Conservation (phyloP, 2,797 vertebrate species). For the Catamblyrhynchus diadema region DNA sequence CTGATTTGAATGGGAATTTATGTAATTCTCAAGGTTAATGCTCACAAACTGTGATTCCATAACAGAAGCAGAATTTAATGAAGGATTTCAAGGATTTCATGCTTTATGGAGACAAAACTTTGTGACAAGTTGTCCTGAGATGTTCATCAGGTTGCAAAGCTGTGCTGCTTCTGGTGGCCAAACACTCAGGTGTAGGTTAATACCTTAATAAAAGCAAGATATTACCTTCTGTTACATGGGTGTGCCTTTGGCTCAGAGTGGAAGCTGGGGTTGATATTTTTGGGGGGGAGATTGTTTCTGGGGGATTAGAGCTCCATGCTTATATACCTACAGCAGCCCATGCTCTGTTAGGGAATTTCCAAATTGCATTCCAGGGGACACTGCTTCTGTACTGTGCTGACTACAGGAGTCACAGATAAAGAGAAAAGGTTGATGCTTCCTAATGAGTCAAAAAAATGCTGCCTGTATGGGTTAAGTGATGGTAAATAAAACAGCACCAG, state of each 20-base stretch:
- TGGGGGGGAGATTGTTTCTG: neutral
- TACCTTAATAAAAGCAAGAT: neutral
- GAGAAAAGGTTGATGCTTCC: neutral
- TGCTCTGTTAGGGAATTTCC: neutral
- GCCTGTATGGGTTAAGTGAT: neutral
- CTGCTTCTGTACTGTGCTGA: neutral
- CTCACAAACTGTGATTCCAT: neutral
- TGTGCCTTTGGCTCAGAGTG: neutral
- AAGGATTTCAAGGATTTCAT: neutral
- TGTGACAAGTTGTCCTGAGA: accelerated
- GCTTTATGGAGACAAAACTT: neutral
- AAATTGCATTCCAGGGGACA: neutral
- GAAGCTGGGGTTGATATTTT: neutral
- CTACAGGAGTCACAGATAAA: neutral
- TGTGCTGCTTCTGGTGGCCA: neutral
- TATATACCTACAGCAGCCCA: neutral
- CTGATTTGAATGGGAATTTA: neutral
- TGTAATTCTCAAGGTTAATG: neutral
- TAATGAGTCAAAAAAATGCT: neutral
- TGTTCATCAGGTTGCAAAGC: neutral
- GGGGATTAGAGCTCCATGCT: neutral
- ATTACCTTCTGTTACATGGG: neutral
- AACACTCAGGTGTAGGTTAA: neutral
- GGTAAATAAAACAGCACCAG: neutral
- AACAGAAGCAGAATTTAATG: neutral